Base-by-base conservation (phyloP, 2,113 vertebrate genomes). In the Corythoichthys intestinalis region DNA sequence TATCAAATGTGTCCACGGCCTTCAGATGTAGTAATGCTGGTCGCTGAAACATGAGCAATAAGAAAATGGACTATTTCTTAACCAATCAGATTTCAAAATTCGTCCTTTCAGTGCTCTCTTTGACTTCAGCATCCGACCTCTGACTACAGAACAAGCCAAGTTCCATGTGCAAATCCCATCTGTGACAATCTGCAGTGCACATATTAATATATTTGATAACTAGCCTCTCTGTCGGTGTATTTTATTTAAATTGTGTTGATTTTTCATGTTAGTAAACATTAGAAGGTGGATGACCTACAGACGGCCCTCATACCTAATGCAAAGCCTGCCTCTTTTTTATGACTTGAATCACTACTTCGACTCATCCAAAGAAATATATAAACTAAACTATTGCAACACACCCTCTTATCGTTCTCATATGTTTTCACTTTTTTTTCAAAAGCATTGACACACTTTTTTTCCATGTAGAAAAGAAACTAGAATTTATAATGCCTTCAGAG, bases 401-500 rank as follows among this genome's bases (percentile, higher is more conserved):
- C 11, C 20, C 0, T 1, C 6, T 7, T 13, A 48, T 58, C 56
- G 13, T 11, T 50, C 14, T 2, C 14, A 7, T 7, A 8, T 44
- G 41, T 44, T 44, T 44, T 44, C 41, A 44, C 41, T 28, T 28
- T 28, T 28, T 28, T 28, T 28, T 28, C 20, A 11, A 49, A 38
- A 66, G 49, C 13, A 3, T 37, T 28, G 46, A n/a, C 49, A 67
- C 28, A 57, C 17, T 10, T 10, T 17, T 10, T 20, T 67, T 14
- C 66, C 58, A 56, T 60, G 58, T 69, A 74, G 53, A 84, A 81
- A 83, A 72, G 73, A 54, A 9, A 71, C 13, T 34, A 57, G 6
- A 46, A 53, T 47, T 47, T 54, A 10, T 9, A 84, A 85, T 70
- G 70, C 79, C 85, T 64, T 57, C 41, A 65, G 57, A 53, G 49